Conservation (phyloP, 2,888 invertebrate genomes). For the Holacanthella duospinosa region DNA sequence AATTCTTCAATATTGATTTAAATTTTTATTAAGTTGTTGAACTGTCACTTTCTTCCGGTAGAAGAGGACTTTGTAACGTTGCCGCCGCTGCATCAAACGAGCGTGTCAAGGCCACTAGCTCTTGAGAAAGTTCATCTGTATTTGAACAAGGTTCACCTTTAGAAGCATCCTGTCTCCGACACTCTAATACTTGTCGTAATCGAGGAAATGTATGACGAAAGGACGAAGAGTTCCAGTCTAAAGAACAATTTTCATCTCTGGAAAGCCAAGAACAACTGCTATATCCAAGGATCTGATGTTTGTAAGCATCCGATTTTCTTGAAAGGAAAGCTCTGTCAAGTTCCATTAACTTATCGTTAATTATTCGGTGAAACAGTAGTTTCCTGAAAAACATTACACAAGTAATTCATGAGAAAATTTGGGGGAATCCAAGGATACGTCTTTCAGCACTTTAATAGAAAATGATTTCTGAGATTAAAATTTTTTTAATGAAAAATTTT, state of each 20-base stretch:
- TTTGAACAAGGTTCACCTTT: conserved; percentile 10
- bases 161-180: conserved; percentile 19
- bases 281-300: conserved; percentile 35
- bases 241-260: background rate
- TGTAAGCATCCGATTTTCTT: conserved; percentile 35
- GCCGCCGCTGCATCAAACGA: conserved; percentile 35
- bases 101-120: conserved; percentile 31
- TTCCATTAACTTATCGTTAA: conserved; percentile 37
- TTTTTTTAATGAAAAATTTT: background rate
- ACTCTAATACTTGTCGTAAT: conserved; percentile 30
- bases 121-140: conserved; percentile 14
- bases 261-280: conserved; percentile 16
- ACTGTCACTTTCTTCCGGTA: conserved; percentile 37
- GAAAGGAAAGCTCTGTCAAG: conserved; percentile 36
- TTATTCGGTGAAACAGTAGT: conserved; percentile 36
- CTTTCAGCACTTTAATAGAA: too few relatives aligned
- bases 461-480: background rate
- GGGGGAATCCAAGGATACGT: too few relatives aligned
- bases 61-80: conserved; percentile 34
- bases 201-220: conserved; percentile 24
- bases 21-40: conserved; percentile 6
- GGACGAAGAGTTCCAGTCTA: conserved; percentile 14
- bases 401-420: conserved; percentile 11
- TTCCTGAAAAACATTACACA: conserved; percentile 24
- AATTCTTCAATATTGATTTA: too few relatives aligned